A percentile compares a stretch with the other conserved stretches of the same genome.
phyloP scores from a whole-genome alignment of 2,113 vertebrate species.

The Hylia prasina region DNA sequence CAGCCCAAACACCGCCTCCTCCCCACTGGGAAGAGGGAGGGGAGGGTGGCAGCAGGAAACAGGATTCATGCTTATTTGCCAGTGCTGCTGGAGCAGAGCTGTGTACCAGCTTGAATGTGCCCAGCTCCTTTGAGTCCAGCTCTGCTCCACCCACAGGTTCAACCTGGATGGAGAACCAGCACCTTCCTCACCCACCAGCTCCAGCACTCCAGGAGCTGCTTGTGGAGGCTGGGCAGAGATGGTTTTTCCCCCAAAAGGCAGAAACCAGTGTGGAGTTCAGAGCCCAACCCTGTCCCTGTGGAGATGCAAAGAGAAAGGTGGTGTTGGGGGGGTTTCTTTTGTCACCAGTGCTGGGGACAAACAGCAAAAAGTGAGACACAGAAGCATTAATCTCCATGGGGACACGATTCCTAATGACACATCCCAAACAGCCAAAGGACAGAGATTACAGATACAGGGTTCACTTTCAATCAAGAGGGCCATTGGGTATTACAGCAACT shows the following conservation, averaged over 20 bases:
- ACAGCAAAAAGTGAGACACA: background rate
- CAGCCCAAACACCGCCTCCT: background rate
- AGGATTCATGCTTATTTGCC: background rate
- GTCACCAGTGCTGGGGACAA: background rate
- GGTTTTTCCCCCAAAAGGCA: background rate
- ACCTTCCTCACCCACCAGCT: background rate
- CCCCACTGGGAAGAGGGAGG: background rate
- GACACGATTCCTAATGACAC: background rate
- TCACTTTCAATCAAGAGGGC: background rate
- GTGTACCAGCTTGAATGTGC: accelerated
- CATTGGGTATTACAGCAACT: background rate
- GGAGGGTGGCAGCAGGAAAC: background rate
- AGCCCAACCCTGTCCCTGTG: background rate
- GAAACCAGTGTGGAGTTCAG: background rate
- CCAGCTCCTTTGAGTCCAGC: background rate
- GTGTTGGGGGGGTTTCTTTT: background rate
- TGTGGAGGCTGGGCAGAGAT: background rate
- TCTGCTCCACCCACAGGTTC: background rate
- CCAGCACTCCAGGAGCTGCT: background rate
- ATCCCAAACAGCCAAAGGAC: background rate
- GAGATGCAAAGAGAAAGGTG: background rate
- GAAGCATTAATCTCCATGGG: background rate
- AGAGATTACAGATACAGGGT: background rate
- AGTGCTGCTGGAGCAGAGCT: background rate
- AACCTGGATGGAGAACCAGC: background rate